These are phyloP conservation scores for Siniperca scherzeri DNA, from an alignment of 2,797 vertebrate genomes.

Conservation along the genomic window DNA sequence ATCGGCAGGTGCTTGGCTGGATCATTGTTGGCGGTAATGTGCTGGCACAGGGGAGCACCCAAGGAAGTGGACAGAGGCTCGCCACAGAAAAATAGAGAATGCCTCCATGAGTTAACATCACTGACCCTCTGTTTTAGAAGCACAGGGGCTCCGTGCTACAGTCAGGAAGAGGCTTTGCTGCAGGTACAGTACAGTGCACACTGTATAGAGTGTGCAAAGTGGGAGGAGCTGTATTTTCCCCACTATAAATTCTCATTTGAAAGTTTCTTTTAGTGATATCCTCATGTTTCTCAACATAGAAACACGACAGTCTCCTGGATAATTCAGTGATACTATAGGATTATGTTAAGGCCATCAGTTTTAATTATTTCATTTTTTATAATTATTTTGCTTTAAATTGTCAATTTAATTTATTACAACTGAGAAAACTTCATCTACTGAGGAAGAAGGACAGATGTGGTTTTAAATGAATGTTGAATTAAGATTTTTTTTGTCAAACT, in stretches of 20 bases:
- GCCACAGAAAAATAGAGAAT: neutral
- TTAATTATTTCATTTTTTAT: no score
- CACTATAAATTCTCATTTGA: no score
- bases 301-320: no score
- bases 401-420: neutral
- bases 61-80: constrained; percentile 2
- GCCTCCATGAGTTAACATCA: neutral
- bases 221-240: neutral
- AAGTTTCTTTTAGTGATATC: neutral
- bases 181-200: neutral
- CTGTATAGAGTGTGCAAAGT: neutral
- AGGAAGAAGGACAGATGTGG: neutral
- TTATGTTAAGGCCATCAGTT: neutral
- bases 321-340: no score
- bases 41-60: constrained; percentile 8
- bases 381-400: neutral
- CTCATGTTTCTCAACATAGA: no score
- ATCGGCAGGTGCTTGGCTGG: constrained; percentile 33
- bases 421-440: neutral
- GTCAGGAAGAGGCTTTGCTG: neutral
- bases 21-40: constrained; percentile 5
- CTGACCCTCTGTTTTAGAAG: constrained; percentile 7
- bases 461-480: neutral
- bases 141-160: neutral
- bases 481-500: no score